These are phyloP conservation scores for Apodemia duryi DNA, from an alignment of 2,888 invertebrate genomes.

Conservation along the genomic window DNA sequence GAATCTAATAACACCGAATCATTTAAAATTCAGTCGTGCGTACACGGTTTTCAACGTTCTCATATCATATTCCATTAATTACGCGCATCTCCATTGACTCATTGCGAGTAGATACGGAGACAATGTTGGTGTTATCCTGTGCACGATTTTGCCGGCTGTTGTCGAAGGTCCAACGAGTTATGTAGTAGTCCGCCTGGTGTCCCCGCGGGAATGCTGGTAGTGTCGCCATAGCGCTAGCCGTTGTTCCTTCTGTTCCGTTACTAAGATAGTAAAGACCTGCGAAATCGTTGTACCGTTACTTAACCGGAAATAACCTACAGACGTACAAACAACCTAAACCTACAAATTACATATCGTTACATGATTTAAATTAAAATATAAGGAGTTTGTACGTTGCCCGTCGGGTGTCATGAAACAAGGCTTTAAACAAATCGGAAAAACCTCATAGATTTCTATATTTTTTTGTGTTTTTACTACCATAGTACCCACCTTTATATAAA, in stretches of 20 bases:
- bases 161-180: conserved; percentile 51
- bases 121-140: neutral
- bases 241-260: conserved; percentile 40
- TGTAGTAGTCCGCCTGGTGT: conserved; percentile 36
- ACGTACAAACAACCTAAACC: no score
- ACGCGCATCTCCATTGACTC: conserved; percentile 26
- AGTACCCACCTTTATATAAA: no score
- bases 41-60: neutral
- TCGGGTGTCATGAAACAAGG: no score
- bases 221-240: conserved; percentile 23
- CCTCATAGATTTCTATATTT: no score
- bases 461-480: no score
- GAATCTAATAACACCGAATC: neutral
- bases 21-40: neutral
- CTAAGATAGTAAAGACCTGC: conserved; percentile 35
- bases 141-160: conserved; percentile 39
- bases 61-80: neutral
- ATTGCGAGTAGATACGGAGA: neutral
- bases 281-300: conserved; percentile 10
- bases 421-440: no score
- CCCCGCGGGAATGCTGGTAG: conserved; percentile 27
- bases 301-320: no score
- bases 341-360: no score
- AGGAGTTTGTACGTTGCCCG: no score
- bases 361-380: no score